Evolutionary conservation across 1,140 invertebrate genomes (phyloP), one percentile per base, ranked within the genome.

Genomic region (Drosophila quadrilineata): DNA sequence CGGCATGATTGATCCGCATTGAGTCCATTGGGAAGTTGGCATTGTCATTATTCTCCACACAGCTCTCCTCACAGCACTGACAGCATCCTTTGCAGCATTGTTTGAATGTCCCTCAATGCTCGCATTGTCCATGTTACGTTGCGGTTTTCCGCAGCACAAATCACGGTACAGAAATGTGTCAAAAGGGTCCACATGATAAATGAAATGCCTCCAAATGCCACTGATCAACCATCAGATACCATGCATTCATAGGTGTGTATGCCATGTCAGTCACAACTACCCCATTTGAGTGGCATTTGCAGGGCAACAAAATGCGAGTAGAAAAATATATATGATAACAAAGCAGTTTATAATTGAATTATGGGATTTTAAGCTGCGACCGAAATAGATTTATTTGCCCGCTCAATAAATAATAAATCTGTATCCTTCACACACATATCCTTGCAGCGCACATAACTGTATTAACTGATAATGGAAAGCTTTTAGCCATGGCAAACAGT

Each of bases 1-100:
- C 48, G 36, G 31, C 68, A 68, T 84, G 76, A 82, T 82, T 82
- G 76, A 82, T 84, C 82, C 56, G 52, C 56, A 76, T 84, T 82
- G 59, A 82, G 63, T 69, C 49, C 41, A 60, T 65, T 67, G 48
- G 26, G n/a, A 45, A 54, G 48, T 45, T 56, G 50, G 49, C 31
- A 33, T 53, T 31, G 16, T 21, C 36, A 41, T 48, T 64, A 19
- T 33, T 21, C 43, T 36, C n/a, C n/a, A n/a, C n/a, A n/a, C n/a
- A n/a, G n/a, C n/a, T n/a, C n/a, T n/a, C n/a, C n/a, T n/a, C n/a
- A n/a, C 60, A 29, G 33, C 46, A 31, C 41, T 71, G 48, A 41
- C 62, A 59, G 35, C 56, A 40, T 14, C 38, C 38, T 22, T 12
- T 21, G 22, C 40, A 45, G 31, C 43, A 58, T 58, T 58, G 54